These are phyloP conservation scores for Leptonema lineaticorne DNA, from an alignment of 1,140 invertebrate genomes.

Conservation along the genomic window DNA sequence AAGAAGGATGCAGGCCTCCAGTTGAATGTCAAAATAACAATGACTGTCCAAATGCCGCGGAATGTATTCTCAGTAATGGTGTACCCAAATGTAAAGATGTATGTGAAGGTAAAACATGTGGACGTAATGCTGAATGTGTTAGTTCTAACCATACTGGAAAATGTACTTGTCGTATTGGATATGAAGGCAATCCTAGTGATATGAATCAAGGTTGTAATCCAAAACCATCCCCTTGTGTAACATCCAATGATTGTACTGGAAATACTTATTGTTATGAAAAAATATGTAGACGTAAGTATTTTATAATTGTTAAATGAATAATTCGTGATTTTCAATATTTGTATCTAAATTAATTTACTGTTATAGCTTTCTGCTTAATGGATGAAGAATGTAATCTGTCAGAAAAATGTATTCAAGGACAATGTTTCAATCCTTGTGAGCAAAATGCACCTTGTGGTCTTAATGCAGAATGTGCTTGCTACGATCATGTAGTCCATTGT, in stretches of 20 bases:
- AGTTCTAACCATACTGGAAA: slow-evolving; percentile 69
- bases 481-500: slow-evolving; percentile 76
- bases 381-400: slow-evolving; percentile 76
- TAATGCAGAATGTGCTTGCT: slow-evolving; percentile 79
- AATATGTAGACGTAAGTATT: slow-evolving; percentile 73
- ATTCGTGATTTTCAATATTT: slow-evolving; percentile 3
- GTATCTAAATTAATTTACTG: slow-evolving; percentile 10
- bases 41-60: slow-evolving; percentile 76
- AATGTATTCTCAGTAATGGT: slow-evolving; percentile 68
- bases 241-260: slow-evolving; percentile 69
- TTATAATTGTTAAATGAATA: slow-evolving; percentile 43
- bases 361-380: slow-evolving; percentile 73
- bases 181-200: slow-evolving; percentile 73
- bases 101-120: slow-evolving; percentile 74
- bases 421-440: slow-evolving; percentile 83
- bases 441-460: slow-evolving; percentile 79
- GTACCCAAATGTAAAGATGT: slow-evolving; percentile 77
- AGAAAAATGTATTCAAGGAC: slow-evolving; percentile 78
- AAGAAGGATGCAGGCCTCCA: slow-evolving; percentile 73
- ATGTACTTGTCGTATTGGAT: slow-evolving; percentile 77
- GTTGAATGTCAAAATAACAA: slow-evolving; percentile 74
- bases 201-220: slow-evolving; percentile 73
- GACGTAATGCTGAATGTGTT: slow-evolving; percentile 79
- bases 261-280: slow-evolving; percentile 82
- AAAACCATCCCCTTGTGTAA: slow-evolving; percentile 68